phyloP scores from a whole-genome alignment of 1,140 invertebrate species.

The Panagrolaimus sp. region DNA sequence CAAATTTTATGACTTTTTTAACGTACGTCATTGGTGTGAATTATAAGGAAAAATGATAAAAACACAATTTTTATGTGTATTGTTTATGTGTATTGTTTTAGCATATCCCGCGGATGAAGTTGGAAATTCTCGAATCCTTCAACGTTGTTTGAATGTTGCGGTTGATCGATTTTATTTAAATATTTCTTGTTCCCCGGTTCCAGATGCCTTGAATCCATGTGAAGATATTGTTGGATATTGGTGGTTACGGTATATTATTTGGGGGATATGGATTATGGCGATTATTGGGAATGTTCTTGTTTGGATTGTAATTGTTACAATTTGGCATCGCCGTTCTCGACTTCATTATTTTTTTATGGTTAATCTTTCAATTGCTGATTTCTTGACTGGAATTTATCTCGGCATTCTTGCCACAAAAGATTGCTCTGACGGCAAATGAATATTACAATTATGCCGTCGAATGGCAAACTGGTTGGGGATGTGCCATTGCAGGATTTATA shows the following conservation, averaged over 20 bases:
- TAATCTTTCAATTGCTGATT: conserved; percentile 77
- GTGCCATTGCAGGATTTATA: conserved; percentile 87
- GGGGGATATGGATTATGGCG: conserved; percentile 70
- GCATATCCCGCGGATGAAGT: conserved; percentile 1
- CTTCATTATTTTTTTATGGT: conserved; percentile 80
- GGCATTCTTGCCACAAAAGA: conserved; percentile 88
- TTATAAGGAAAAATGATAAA: not conserved
- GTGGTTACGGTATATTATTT: conserved; percentile 71
- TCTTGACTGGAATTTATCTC: conserved; percentile 75
- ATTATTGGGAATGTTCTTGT: conserved; percentile 74
- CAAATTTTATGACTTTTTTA: no score
- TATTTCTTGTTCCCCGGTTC: conserved; percentile 69
- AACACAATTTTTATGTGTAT: no score
- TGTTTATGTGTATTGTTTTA: no score
- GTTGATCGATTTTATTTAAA: conserved; percentile 44
- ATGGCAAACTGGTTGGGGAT: conserved; percentile 90
- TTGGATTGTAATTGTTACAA: conserved; percentile 69
- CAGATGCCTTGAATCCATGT: conserved; percentile 79
- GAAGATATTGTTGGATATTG: conserved; percentile 79
- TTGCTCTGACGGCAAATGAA: conserved; percentile 86
- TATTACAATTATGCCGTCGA: conserved; percentile 91
- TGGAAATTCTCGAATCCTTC: conserved; percentile 3
- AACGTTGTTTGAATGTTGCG: conserved; percentile 4
- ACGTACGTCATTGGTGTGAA: not conserved
- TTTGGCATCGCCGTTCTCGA: conserved; percentile 65